Conservation (phyloP, 1,140 invertebrate species). For the Heliconius hermathena region DNA sequence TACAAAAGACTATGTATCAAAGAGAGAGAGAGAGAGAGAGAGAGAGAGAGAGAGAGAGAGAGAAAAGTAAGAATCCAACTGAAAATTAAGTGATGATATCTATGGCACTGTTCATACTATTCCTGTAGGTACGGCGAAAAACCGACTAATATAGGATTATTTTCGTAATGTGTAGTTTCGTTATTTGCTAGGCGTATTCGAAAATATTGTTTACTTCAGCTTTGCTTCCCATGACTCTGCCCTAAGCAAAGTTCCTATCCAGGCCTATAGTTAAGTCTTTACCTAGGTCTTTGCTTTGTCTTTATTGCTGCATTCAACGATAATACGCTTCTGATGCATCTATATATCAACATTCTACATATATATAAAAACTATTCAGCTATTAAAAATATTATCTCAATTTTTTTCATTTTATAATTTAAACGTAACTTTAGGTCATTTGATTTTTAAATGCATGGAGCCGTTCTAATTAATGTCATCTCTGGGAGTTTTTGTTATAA, state of each 20-base stretch:
- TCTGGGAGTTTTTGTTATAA: background rate
- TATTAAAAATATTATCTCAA: background rate
- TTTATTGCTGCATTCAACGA: background rate
- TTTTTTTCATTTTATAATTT: background rate
- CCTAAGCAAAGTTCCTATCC: background rate
- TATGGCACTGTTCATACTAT: background rate
- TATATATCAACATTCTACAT: background rate
- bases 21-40: too few species aligned
- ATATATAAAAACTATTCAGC: background rate
- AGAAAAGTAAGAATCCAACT: too few species aligned
- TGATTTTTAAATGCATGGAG: constrained; percentile 21
- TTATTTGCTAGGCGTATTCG: background rate
- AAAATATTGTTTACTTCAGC: constrained; percentile 5
- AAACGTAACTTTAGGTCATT: constrained; percentile 15
- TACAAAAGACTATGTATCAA: too few species aligned
- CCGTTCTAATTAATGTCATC: constrained; percentile 22
- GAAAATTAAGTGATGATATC: too few species aligned
- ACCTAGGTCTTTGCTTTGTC: constrained; percentile 1
- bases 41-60: too few species aligned
- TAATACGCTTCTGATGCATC: background rate
- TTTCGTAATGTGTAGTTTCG: constrained; percentile 3
- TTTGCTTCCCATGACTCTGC: constrained; percentile 7
- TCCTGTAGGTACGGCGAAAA: background rate
- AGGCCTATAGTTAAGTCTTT: constrained; percentile 13
- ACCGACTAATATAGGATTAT: background rate